Percentiles rank a stretch among this genome's conserved stretches.
Evolutionary conservation across 2,888 invertebrate genomes (phyloP).

Genomic region (Drosophila buzzatii): DNA sequence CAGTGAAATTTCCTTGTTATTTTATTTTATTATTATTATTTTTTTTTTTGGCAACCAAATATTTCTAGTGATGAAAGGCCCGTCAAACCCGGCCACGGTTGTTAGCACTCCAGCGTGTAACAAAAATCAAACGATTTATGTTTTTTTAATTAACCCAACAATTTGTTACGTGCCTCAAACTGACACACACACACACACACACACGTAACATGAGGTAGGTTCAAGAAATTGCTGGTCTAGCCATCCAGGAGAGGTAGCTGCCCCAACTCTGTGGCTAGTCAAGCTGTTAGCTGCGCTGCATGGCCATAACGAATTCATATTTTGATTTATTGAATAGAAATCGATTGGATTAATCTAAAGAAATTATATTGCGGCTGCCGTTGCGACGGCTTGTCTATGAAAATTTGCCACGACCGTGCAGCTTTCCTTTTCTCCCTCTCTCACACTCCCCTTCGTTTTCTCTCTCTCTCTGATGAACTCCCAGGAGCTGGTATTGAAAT

Average conservation of each 20-base stretch:
- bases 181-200: constrained; percentile 50
- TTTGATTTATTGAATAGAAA: constrained; percentile 83
- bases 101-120: constrained; percentile 58
- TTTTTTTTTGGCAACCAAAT: constrained; percentile 46
- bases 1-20: constrained; percentile 54
- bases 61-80: constrained; percentile 68
- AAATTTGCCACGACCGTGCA: constrained; percentile 50
- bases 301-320: constrained; percentile 80
- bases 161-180: constrained; percentile 84
- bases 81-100: constrained; percentile 67
- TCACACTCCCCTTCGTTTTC: not conserved
- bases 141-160: constrained; percentile 85
- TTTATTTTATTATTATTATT: not conserved
- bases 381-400: constrained; percentile 42
- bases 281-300: constrained; percentile 66
- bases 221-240: constrained; percentile 21
- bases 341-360: constrained; percentile 82
- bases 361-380: constrained; percentile 64
- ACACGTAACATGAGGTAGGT: constrained; percentile 16
- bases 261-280: constrained; percentile 38
- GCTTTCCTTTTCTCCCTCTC: constrained; percentile 11
- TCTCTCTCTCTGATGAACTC: constrained; percentile 2
- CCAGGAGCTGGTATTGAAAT: constrained; percentile 65
- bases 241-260: constrained; percentile 50
- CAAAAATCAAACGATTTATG: constrained; percentile 83